phyloP scores from a whole-genome alignment of 1,140 invertebrate species.

The Lepidurus arcticus region DNA sequence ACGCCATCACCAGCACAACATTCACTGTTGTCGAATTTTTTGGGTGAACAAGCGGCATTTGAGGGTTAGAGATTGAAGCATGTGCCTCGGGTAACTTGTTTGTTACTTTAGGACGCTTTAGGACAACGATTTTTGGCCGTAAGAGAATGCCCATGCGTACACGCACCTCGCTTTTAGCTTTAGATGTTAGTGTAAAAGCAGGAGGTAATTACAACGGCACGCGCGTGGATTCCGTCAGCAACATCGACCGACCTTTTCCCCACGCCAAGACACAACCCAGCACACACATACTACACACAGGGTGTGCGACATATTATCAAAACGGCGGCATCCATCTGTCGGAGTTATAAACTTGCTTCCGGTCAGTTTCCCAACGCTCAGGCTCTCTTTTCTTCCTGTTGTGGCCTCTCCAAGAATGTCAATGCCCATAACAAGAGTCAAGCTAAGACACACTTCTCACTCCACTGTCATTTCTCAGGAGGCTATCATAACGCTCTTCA shows the following conservation, averaged over 20 bases:
- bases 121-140: no score
- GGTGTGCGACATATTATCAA: not conserved
- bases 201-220: slow-evolving; percentile 2
- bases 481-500: not conserved
- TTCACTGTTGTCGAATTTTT: no score
- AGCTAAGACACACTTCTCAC: not conserved
- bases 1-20: no score
- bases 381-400: slow-evolving; percentile 14
- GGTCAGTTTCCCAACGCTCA: not conserved
- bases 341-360: slow-evolving; percentile 11
- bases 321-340: slow-evolving; percentile 20
- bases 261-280: not conserved
- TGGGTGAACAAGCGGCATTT: no score
- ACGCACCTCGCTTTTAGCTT: no score
- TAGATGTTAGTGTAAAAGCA: no score
- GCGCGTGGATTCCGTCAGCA: not conserved
- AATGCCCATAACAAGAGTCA: not conserved
- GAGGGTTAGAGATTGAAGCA: no score
- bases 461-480: slow-evolving; percentile 13
- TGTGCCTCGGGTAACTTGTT: no score
- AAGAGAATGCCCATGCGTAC: no score
- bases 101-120: no score
- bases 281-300: not conserved
- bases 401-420: not conserved
- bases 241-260: not conserved